Evolutionary conservation across 2,888 invertebrate species (phyloP), one percentile per base, ranked within the genome.

Genomic region (Fragum whitleyi): DNA sequence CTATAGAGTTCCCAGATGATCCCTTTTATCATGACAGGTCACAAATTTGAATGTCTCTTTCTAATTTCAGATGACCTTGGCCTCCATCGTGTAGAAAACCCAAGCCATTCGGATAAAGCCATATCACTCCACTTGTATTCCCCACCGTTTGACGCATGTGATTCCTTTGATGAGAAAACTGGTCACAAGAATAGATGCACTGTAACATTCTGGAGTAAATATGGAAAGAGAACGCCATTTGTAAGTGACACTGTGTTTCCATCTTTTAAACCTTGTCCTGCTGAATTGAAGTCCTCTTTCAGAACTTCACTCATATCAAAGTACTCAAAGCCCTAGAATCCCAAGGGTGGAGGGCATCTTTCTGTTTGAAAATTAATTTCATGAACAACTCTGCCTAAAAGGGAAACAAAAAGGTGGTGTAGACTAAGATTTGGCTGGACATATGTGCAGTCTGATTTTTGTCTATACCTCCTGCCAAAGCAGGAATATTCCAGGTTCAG

Each of bases 81-180:
- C 0, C 95, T 99, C 19, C 99, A 99, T 93, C 96, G 99, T 0
- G 97, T 99, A 88, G 98, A 98, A 95, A 99, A 99, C 94, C 96
- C 97, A 0, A 98, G 97, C 14, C 96, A 98, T 92, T 96, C 96
- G 0, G 97, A 98, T 91, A 96, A 96, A 0, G 97, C 98, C 0
- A 97, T 99, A 0, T 98, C 98, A 7, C 95, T 99, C 32, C 99
- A 99, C 93, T 95, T 99, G 2, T 99, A 99, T 94, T 97, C 97
- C 87, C 99, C 98, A 0, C 98, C 98, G 0, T 99, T 97, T 93
- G 95, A 96, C 88, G 95, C 96, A 85, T 99, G 99, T 94, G 95
- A 96, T 39, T 96, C 97, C 39, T 99, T 99, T 93, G 98, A 99
- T 92, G 96, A 97, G 91, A 96, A 96, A 87, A 98, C 98, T 0